Evolutionary conservation across 2,797 vertebrate species (phyloP).

Genomic region (Cyclopterus lumpus): DNA sequence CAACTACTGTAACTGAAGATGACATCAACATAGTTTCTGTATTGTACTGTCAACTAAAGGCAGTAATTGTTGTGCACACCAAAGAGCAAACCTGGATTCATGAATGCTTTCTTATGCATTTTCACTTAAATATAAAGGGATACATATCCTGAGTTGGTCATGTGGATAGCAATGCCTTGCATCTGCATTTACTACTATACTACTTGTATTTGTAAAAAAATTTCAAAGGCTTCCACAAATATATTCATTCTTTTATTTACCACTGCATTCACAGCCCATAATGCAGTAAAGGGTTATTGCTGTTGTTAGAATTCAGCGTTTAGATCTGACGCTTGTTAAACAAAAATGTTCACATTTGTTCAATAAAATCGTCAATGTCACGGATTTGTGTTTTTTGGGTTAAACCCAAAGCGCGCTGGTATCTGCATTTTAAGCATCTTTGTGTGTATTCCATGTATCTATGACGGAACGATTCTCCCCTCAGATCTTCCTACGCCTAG

Average conservation of each 20-base stretch:
- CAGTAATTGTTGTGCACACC: not conserved
- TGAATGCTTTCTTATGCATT: too few species aligned
- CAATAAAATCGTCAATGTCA: slow-evolving; percentile 1
- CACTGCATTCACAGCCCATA: not conserved
- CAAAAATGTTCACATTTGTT: not conserved
- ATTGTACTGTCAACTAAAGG: not conserved
- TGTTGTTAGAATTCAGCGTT: not conserved
- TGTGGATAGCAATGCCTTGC: not conserved
- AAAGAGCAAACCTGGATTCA: too few species aligned
- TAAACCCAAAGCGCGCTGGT: not conserved
- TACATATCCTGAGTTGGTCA: not conserved
- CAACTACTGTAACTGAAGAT: not conserved
- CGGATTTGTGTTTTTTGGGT: not conserved
- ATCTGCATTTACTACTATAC: not conserved
- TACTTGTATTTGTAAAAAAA: too few species aligned
- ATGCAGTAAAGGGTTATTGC: not conserved
- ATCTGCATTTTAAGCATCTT: not conserved
- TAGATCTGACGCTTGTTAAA: not conserved
- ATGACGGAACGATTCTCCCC: not conserved
- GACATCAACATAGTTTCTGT: not conserved
- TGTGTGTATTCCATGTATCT: slow-evolving; percentile 3
- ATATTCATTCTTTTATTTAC: not conserved
- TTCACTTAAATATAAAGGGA: too few species aligned
- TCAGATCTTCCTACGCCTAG: not conserved
- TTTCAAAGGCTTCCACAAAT: too few species aligned